phyloP scores from a whole-genome alignment of 2,797 vertebrate genomes.

The Chelonia mydas region DNA sequence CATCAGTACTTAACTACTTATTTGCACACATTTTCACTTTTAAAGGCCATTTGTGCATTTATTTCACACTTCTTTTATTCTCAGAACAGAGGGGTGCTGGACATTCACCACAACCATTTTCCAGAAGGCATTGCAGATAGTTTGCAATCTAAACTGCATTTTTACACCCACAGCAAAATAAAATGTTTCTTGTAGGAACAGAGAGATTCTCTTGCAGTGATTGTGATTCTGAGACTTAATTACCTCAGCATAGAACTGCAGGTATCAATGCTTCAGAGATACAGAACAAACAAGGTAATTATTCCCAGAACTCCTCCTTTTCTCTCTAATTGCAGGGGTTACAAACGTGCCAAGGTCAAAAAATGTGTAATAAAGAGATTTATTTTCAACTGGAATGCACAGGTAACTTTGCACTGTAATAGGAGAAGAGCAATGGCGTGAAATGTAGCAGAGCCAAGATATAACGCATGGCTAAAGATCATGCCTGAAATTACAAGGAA shows the following conservation, averaged over 20 bases:
- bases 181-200: conserved; percentile 48
- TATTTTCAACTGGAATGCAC: conserved; percentile 69
- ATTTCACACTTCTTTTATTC: neutral
- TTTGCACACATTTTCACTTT: neutral
- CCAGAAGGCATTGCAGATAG: neutral
- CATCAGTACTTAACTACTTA: conserved; percentile 43
- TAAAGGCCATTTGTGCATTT: conserved; percentile 17
- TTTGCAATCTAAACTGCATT: conserved; percentile 40
- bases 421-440: conserved; percentile 37
- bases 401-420: conserved; percentile 31
- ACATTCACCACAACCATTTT: neutral
- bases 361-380: conserved; percentile 58
- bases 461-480: conserved; percentile 48
- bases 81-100: conserved; percentile 11
- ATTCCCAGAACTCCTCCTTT: conserved; percentile 68
- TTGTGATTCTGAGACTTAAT: conserved; percentile 72
- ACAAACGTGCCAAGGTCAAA: conserved; percentile 73
- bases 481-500: conserved; percentile 42
- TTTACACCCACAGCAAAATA: conserved; percentile 35
- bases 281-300: conserved; percentile 73
- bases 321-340: conserved; percentile 57
- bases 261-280: conserved; percentile 72
- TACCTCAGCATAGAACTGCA: conserved; percentile 73
- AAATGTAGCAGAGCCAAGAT: conserved; percentile 25
- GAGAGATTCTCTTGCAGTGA: conserved; percentile 42